Evolutionary conservation across 2,888 invertebrate species (phyloP).

Genomic region (Acleris laterana): DNA sequence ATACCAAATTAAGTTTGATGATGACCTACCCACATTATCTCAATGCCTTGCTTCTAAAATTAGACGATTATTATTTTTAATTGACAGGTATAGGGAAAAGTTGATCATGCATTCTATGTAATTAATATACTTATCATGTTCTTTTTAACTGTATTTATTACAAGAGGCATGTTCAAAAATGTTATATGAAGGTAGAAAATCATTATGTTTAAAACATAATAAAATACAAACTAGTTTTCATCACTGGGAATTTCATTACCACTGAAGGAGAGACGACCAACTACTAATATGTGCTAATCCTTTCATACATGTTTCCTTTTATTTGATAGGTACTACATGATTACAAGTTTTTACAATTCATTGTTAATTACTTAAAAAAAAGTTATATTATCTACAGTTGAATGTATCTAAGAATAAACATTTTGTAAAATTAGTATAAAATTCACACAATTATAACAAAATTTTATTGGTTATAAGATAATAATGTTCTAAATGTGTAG

Average conservation of each 20-base stretch:
- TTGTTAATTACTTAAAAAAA: constrained; percentile 29
- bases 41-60: too few species aligned
- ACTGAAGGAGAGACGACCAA: constrained; percentile 10
- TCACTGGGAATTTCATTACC: constrained; percentile 31
- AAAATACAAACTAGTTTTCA: constrained; percentile 30
- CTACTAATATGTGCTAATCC: constrained; percentile 8
- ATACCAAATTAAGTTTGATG: too few species aligned
- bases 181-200: constrained; percentile 37
- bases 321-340: constrained; percentile 33
- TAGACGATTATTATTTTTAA: too few species aligned
- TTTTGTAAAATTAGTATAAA: constrained; percentile 36
- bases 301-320: constrained; percentile 12
- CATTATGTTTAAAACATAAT: constrained; percentile 35
- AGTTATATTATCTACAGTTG: constrained; percentile 35
- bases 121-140: constrained; percentile 10
- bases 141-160: constrained; percentile 34
- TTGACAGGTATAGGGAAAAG: not conserved
- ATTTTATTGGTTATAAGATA: constrained; percentile 20
- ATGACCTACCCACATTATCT: too few species aligned
- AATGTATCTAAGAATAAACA: constrained; percentile 32
- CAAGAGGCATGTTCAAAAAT: constrained; percentile 34
- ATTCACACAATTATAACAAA: constrained; percentile 33
- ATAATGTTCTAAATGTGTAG: constrained; percentile 13
- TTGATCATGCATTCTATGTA: not conserved
- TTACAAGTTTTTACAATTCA: constrained; percentile 36